Base-by-base conservation (phyloP, 2,797 vertebrate species). In the Siniperca undulata region DNA sequence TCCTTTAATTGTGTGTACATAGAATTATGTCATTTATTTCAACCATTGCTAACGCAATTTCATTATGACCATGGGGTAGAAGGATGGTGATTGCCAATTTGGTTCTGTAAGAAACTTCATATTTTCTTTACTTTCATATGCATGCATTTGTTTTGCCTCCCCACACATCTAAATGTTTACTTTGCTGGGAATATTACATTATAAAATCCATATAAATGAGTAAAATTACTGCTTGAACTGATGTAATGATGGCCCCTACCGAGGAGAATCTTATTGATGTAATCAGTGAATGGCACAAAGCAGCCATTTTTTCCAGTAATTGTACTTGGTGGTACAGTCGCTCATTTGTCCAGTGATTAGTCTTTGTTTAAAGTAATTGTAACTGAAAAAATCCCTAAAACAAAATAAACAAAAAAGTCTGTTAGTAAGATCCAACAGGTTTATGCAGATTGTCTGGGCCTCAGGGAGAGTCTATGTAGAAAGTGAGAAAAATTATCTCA, bases 21-120 rank as follows among this genome's bases (percentile, higher is more conserved):
- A 89, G 94, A 94, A 94, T 94, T 94, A 95, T 95, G 92, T 95
- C 93, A 93, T 96, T 96, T 94, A 94, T 92, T 95, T 94, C 95
- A 94, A 92, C 93, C 94, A 92, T 81, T 92, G 94, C 94, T 89
- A 83, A 87, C 70, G 91, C 94, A 93, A 94, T 96, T 95, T 95
- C 92, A 94, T 93, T 95, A 94, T 93, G 92, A 94, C 95, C 94
- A 93, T 86, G 87, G 94, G 94, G 91, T 89, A 92, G 91, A 93
- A 71, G 91, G 89, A 93, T 81, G 87, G 92, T 93, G 93, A 94
- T 95, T 95, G 92, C 94, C 95, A 96, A 96, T 96, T 95, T 95
- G 91, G 90, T 93, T 91, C 85, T 73, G 82, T 78, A 88, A 86
- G 86, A 94, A 95, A 95, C 89, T 94, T 94, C 88, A 91, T 95